Conservation (phyloP, 2,113 vertebrate genomes). For the Antennarius striatus region DNA sequence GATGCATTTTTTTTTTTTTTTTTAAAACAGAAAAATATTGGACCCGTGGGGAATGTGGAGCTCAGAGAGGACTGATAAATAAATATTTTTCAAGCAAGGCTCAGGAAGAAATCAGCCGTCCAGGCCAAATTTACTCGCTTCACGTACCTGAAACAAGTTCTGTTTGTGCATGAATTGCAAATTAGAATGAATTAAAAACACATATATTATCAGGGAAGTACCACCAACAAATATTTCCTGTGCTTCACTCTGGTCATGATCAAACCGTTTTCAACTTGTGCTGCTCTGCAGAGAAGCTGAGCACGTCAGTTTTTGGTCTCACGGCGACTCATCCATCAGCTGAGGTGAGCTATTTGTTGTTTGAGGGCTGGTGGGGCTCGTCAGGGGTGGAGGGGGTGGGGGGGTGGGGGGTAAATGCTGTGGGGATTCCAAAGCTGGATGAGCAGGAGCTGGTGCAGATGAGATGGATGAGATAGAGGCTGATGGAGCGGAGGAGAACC, state of each 20-base stretch:
- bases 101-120: constrained; percentile 22
- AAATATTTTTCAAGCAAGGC: constrained; percentile 33
- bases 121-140: constrained; percentile 8
- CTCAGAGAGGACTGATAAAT: constrained; percentile 22
- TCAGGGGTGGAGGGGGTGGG: constrained; percentile 20
- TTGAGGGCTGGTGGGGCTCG: constrained; percentile 37
- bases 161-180: no score
- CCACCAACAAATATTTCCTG: no score
- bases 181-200: background rate
- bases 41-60: background rate
- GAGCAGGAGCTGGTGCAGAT: constrained; percentile 50
- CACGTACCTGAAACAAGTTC: constrained; percentile 17
- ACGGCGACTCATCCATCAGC: constrained; percentile 44
- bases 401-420: constrained; percentile 25
- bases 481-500: constrained; percentile 42
- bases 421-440: constrained; percentile 56
- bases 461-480: constrained; percentile 65
- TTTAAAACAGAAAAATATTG: background rate
- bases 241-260: no score
- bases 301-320: constrained; percentile 44
- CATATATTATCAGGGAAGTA: no score
- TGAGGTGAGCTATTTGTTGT: constrained; percentile 61
- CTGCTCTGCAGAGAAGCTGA: constrained; percentile 38
- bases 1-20: constrained; percentile 8
- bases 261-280: background rate